Evolutionary conservation across 2,888 invertebrate species (phyloP).

Genomic region (Aphelenchoides bicaudatus): DNA sequence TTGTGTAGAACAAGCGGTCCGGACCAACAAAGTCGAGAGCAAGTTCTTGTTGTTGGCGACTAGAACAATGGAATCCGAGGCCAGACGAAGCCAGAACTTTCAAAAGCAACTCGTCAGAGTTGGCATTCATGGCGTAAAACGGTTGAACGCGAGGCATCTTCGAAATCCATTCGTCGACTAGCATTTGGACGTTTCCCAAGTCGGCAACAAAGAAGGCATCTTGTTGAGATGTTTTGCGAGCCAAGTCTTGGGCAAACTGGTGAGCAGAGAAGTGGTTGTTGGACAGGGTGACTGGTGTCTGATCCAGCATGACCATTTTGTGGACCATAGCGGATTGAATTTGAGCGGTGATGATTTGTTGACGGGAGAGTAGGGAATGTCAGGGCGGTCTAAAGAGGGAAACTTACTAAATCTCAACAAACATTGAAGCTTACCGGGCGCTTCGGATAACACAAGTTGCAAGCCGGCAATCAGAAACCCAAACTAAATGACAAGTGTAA

Average conservation of each 20-base stretch:
- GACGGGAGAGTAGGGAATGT: not conserved
- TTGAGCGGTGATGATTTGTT: too few species aligned
- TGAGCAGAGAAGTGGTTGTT: constrained; percentile 4
- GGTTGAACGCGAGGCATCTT: constrained; percentile 65
- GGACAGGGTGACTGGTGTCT: constrained; percentile 27
- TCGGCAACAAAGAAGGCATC: constrained; percentile 57
- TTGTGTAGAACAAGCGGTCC: constrained; percentile 36
- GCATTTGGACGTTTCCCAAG: constrained; percentile 41
- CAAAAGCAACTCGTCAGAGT: constrained; percentile 79
- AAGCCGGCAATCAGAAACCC: too few species aligned
- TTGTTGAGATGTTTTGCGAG: constrained; percentile 19
- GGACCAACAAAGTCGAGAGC: constrained; percentile 33
- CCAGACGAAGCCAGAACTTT: constrained; percentile 66
- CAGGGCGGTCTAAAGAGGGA: not conserved
- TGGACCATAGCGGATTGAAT: too few species aligned
- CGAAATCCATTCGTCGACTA: constrained; percentile 70
- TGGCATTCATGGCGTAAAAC: constrained; percentile 82
- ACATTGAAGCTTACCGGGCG: not conserved
- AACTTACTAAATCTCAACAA: not conserved
- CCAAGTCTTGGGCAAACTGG: constrained; percentile 31
- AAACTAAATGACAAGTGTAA: too few species aligned
- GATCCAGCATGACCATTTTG: constrained; percentile 11
- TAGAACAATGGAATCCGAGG: constrained; percentile 91
- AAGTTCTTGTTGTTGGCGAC: constrained; percentile 67
- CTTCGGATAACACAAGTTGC: not conserved